These are phyloP conservation scores for Cygnus olor DNA, from an alignment of 2,797 vertebrate species.

Conservation along the genomic window DNA sequence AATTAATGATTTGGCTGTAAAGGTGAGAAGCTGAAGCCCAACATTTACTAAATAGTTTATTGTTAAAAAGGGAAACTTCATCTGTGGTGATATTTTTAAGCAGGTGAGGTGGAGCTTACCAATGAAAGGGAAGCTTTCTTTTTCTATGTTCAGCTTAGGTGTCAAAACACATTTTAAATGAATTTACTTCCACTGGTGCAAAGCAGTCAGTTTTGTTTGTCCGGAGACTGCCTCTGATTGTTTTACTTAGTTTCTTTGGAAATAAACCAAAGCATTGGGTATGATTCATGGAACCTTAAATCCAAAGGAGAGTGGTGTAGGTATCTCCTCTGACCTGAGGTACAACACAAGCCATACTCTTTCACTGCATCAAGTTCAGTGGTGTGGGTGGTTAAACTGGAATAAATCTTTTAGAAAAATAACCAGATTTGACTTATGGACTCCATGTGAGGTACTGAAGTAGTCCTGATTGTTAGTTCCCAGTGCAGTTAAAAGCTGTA, in stretches of 20 bases:
- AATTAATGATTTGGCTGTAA: slow-evolving; percentile 45
- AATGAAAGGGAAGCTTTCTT: slow-evolving; percentile 61
- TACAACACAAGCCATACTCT: neutral
- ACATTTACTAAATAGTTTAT: slow-evolving; percentile 54
- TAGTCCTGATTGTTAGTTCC: neutral
- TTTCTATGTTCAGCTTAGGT: neutral
- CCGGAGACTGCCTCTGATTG: neutral
- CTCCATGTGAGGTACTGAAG: neutral
- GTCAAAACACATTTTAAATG: slow-evolving; percentile 20
- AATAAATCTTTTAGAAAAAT: neutral
- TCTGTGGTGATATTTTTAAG: slow-evolving; percentile 14
- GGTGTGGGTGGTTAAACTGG: neutral
- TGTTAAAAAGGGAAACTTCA: slow-evolving; percentile 47
- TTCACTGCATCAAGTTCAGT: neutral
- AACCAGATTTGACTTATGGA: neutral
- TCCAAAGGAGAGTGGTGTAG: neutral
- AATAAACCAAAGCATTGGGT: neutral
- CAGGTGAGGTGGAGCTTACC: neutral
- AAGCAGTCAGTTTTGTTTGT: slow-evolving; percentile 13
- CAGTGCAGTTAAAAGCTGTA: neutral
- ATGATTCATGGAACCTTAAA: neutral
- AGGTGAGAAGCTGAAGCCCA: slow-evolving; percentile 23
- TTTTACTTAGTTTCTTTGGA: slow-evolving; percentile 3
- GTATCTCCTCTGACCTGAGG: neutral
- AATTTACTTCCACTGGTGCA: neutral